Conservation (phyloP, 2,113 vertebrate genomes). For the Megaptera novaeangliae region DNA sequence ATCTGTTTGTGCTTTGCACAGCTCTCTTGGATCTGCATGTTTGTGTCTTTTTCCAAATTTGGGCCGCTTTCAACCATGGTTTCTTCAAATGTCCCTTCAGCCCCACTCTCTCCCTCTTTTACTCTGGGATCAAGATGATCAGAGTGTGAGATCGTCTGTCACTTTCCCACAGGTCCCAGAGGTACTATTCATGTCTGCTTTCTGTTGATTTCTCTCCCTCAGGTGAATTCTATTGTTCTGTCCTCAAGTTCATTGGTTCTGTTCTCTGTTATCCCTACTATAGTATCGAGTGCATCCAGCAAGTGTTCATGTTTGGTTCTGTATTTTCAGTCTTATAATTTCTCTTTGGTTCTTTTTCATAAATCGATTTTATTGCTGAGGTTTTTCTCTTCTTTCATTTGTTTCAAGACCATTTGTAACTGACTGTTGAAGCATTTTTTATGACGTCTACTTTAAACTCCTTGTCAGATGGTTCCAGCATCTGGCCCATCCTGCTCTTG, state of each 20-base stretch:
- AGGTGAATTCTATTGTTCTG: not conserved
- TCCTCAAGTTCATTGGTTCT: fast-evolving
- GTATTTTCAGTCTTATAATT: not conserved
- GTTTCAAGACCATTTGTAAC: not conserved
- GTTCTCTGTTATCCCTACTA: not conserved
- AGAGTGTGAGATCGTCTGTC: fast-evolving
- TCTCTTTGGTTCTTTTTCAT: too few species aligned
- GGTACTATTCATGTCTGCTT: not conserved
- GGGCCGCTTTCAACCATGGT: not conserved
- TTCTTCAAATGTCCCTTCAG: not conserved
- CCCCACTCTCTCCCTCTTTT: fast-evolving
- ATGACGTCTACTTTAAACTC: too few species aligned
- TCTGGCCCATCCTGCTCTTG: not conserved
- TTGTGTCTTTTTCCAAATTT: not conserved
- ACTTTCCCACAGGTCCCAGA: not conserved
- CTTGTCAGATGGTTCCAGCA: fast-evolving
- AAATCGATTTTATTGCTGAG: not conserved
- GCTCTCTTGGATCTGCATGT: not conserved
- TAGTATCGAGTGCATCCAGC: fast-evolving
- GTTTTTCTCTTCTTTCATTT: not conserved
- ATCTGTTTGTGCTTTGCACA: fast-evolving
- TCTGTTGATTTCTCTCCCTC: too few species aligned
- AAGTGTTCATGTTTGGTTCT: not conserved
- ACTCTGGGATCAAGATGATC: fast-evolving
- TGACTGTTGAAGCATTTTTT: not conserved